These are phyloP conservation scores for Nettapus auritus DNA, from an alignment of 2,113 vertebrate species.

Conservation along the genomic window DNA sequence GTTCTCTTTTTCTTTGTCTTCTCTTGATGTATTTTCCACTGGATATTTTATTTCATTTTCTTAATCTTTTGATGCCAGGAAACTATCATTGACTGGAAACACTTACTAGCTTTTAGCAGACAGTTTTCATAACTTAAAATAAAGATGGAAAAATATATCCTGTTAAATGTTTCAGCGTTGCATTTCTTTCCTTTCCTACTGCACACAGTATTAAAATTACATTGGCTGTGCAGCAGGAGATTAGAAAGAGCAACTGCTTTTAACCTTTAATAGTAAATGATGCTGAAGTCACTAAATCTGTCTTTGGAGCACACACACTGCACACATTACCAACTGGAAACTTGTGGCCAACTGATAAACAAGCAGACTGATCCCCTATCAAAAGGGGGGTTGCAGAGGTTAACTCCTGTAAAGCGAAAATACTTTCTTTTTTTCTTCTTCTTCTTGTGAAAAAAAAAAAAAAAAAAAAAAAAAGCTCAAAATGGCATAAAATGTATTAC, in stretches of 20 bases:
- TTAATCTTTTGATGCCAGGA: conserved; percentile 66
- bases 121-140: conserved; percentile 75
- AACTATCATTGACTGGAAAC: conserved; percentile 74
- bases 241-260: conserved; percentile 64
- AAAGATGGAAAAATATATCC: conserved; percentile 63
- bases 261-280: conserved; percentile 71
- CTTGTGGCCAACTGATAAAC: conserved; percentile 5
- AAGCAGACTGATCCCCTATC: not conserved
- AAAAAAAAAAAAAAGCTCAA: not conserved
- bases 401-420: not conserved
- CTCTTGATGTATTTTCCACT: conserved; percentile 1
- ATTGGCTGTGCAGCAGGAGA: conserved; percentile 67
- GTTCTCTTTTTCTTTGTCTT: conserved; percentile 27
- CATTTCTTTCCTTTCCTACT: conserved; percentile 58
- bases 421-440: not conserved
- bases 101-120: conserved; percentile 63
- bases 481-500: not conserved
- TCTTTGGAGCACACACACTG: conserved; percentile 15
- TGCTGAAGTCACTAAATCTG: conserved; percentile 40
- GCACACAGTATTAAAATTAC: conserved; percentile 59
- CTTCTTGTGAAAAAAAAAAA: not conserved
- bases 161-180: conserved; percentile 57
- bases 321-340: conserved; percentile 17
- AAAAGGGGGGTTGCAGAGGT: not conserved
- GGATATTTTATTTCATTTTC: conserved; percentile 65